Evolutionary conservation across 2,888 invertebrate genomes (phyloP), one percentile per base, ranked within the genome.

Genomic region (Dendrolimus pini): DNA sequence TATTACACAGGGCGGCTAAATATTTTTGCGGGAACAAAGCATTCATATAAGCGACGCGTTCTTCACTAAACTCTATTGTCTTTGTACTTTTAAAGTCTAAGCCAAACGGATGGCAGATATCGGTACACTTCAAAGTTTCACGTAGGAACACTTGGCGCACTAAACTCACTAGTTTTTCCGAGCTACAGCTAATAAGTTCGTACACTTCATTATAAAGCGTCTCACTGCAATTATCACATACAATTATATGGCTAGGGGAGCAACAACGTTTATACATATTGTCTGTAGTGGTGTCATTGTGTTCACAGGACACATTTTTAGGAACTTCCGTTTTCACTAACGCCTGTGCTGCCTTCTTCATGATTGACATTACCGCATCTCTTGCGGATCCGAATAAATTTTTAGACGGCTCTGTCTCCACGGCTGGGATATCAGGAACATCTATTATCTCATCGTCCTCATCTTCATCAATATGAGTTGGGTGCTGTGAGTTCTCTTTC

Each of bases 291-390:
- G 88, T 87, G 69, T 87, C 86, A 71, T 89, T 89, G 66, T 81
- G 80, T 75, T 85, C 83, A 65, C 84, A 89, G 60, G 91, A 91
- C 60, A 92, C 92, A 71, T 93, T 92, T 78, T 93, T 93, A 65
- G 92, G 92, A 71, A 91, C 89, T 83, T 93, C 93, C 10, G 94
- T 93, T 75, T 96, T 96, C 1, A 94, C 96, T 67, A 97, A 89
- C 52, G 95, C 96, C 84, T 96, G 95, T 8, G 97, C 96, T 1
- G 97, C 98, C 83, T 97, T 97, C 78, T 97, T 97, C 58, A 98
- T 96, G 65, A 98, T 96, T 55, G 96, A 96, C 77, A 98, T 93
- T 54, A 98, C 98, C 0, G 96, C 98, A 78, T 98, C 97, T 68
- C 96, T 94, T 2, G 97, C 97, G 10, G 96, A 96, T 60, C 96